phyloP scores from a whole-genome alignment of 1,140 invertebrate species.

The Stenopsyche tienmushanensis region DNA sequence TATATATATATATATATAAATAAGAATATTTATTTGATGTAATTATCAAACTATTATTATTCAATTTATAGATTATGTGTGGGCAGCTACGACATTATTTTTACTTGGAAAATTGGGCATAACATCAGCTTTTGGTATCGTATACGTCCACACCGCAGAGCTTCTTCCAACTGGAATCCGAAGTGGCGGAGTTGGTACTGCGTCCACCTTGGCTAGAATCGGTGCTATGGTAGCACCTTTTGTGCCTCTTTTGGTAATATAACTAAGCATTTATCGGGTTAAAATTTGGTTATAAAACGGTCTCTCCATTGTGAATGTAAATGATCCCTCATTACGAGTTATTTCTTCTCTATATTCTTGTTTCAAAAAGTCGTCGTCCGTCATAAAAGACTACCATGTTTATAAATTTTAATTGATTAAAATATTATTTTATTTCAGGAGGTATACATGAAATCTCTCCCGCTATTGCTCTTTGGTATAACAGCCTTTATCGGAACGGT shows the following conservation, averaged over 20 bases:
- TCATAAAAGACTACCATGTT: slow-evolving; percentile 18
- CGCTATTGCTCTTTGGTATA: slow-evolving; percentile 58
- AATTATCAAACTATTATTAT: not conserved
- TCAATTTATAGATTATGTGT: slow-evolving; percentile 48
- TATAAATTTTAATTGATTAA: slow-evolving; percentile 12
- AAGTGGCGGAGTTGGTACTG: slow-evolving; percentile 59
- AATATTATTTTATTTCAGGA: slow-evolving; percentile 47
- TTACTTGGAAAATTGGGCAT: slow-evolving; percentile 66
- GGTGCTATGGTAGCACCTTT: slow-evolving; percentile 65
- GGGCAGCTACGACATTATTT: slow-evolving; percentile 58
- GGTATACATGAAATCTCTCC: slow-evolving; percentile 54
- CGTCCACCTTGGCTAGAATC: slow-evolving; percentile 61
- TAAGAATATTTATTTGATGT: slow-evolving; percentile 1
- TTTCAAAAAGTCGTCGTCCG: too few species aligned
- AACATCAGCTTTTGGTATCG: slow-evolving; percentile 61
- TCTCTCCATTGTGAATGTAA: too few species aligned
- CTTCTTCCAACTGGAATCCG: slow-evolving; percentile 62
- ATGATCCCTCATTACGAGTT: too few species aligned
- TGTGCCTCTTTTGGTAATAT: slow-evolving; percentile 60
- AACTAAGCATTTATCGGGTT: slow-evolving; percentile 33
- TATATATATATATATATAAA: not conserved
- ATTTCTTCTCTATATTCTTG: too few species aligned
- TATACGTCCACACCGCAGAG: slow-evolving; percentile 65
- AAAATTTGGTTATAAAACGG: too few species aligned
- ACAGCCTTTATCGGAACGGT: slow-evolving; percentile 56